Evolutionary conservation across 2,888 invertebrate species (phyloP).

Genomic region (Andrena fulva): DNA sequence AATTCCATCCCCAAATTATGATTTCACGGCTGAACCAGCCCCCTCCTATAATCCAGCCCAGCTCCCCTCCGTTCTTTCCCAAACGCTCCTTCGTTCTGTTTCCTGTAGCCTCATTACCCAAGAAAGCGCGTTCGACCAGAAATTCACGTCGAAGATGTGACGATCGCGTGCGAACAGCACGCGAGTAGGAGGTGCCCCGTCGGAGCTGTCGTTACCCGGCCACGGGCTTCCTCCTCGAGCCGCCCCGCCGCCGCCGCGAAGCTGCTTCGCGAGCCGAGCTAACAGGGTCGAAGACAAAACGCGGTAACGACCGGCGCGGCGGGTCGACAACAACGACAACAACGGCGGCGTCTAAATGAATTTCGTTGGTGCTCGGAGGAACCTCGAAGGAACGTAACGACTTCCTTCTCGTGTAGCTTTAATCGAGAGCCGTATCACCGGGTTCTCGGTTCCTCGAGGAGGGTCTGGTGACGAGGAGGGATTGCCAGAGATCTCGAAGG

Average conservation of each 20-base stretch:
- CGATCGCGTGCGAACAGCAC: neutral
- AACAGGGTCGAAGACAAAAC: slow-evolving; percentile 44
- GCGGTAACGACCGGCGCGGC: slow-evolving; percentile 19
- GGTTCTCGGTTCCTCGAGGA: slow-evolving; percentile 39
- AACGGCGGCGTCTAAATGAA: slow-evolving; percentile 48
- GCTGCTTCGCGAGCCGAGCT: slow-evolving; percentile 16
- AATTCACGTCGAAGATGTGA: neutral
- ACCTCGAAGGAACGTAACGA: slow-evolving; percentile 60
- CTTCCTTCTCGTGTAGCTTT: slow-evolving; percentile 67
- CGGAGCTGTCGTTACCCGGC: neutral
- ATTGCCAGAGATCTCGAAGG: slow-evolving; percentile 65
- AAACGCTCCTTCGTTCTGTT: slow-evolving; percentile 1
- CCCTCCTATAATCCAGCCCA: too few relatives aligned
- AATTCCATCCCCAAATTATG: too few relatives aligned
- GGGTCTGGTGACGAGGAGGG: slow-evolving; percentile 63
- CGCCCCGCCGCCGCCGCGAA: neutral
- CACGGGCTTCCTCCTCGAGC: neutral
- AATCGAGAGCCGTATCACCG: slow-evolving; percentile 63
- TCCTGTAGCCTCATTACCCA: slow-evolving; percentile 36
- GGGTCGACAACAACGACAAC: slow-evolving; percentile 7
- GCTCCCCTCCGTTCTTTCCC: slow-evolving; percentile 4
- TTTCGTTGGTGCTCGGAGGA: slow-evolving; percentile 53
- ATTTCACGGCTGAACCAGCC: too few relatives aligned
- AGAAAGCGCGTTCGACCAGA: neutral
- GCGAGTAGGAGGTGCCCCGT: neutral